Conservation (phyloP, 1,140 invertebrate genomes). For the Bombus difficillimus region DNA sequence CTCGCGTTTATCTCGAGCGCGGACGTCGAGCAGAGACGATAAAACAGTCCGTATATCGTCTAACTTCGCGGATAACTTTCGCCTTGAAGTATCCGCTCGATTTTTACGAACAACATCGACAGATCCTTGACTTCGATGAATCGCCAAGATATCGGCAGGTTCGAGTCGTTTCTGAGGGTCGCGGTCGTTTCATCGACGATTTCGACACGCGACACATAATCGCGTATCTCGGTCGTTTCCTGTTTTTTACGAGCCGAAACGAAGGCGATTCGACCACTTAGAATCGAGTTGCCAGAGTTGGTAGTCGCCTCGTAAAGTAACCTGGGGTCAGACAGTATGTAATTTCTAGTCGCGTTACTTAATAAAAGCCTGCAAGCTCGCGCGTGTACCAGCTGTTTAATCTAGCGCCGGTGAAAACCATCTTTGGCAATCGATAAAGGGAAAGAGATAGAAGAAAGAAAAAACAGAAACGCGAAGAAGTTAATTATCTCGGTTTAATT, state of each 20-base stretch:
- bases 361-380: constrained; percentile 38
- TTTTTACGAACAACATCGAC: constrained; percentile 20
- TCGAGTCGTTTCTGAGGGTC: constrained; percentile 6
- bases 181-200: background rate
- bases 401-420: too few relatives aligned
- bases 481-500: constrained; percentile 14
- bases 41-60: background rate
- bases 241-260: constrained; percentile 61
- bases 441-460: background rate
- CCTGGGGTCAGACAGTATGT: background rate
- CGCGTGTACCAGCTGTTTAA: too few relatives aligned
- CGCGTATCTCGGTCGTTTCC: constrained; percentile 42
- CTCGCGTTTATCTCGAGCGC: background rate
- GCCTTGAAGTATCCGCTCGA: constrained; percentile 15
- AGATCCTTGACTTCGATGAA: background rate
- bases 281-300: constrained; percentile 18
- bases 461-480: background rate
- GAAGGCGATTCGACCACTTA: constrained; percentile 13
- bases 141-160: background rate
- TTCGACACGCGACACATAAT: constrained; percentile 54
- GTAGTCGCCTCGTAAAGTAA: constrained; percentile 13
- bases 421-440: background rate
- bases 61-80: background rate
- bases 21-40: background rate
- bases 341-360: constrained; percentile 25